Conservation (phyloP, 2,113 vertebrate genomes). For the Hucho hucho region DNA sequence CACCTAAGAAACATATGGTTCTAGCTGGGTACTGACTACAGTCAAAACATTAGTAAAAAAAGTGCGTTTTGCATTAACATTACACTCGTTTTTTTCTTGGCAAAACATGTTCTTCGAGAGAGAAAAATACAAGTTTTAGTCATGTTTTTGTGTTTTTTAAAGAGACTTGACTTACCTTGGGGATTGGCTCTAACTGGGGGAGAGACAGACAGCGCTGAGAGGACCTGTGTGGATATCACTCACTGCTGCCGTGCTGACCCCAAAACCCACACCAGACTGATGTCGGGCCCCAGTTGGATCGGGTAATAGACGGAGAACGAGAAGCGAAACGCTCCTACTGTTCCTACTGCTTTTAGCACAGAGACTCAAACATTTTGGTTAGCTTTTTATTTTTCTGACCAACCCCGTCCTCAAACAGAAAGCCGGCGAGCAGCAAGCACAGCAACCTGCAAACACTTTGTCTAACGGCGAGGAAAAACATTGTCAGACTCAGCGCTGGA, state of each 20-base stretch:
- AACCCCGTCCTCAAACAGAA: not conserved
- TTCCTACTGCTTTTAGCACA: not conserved
- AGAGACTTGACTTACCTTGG: not conserved
- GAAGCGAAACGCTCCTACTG: not conserved
- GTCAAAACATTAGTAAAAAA: not conserved
- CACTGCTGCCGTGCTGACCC: constrained; percentile 40
- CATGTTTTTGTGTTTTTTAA: not conserved
- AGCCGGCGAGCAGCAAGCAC: too few relatives aligned
- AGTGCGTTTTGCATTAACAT: not conserved
- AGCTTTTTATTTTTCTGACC: not conserved
- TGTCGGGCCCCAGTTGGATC: constrained; percentile 5
- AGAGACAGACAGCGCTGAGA: not conserved
- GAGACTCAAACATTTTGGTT: not conserved
- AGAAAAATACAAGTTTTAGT: constrained; percentile 13
- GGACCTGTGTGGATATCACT: constrained; percentile 3
- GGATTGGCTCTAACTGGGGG: constrained; percentile 4
- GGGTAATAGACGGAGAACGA: constrained; percentile 30
- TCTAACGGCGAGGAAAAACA: constrained; percentile 40
- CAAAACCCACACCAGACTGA: constrained; percentile 52
- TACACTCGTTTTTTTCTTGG: constrained; percentile 40
- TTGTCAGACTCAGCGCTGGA: constrained; percentile 51
- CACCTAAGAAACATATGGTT: too few relatives aligned
- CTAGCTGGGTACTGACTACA: not conserved
- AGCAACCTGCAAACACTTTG: not conserved
- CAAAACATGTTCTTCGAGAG: constrained; percentile 23